phyloP scores from a whole-genome alignment of 2,113 vertebrate genomes.

The Equus quagga region DNA sequence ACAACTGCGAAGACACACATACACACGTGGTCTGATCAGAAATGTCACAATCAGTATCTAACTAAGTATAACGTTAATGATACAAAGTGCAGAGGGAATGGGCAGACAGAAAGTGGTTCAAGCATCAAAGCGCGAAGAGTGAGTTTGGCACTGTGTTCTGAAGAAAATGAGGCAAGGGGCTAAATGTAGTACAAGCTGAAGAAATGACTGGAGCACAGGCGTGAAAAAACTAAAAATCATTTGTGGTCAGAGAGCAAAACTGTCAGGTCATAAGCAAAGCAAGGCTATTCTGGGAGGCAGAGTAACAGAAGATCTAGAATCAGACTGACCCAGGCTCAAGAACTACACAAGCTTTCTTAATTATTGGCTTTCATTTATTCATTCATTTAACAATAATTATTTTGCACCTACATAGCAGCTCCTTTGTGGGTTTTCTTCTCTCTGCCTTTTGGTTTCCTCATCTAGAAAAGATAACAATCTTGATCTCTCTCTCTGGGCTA shows the following conservation, averaged over 20 bases:
- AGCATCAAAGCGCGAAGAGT: neutral
- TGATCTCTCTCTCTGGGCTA: neutral
- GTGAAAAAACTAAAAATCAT: neutral
- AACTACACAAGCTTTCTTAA: neutral
- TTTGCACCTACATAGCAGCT: neutral
- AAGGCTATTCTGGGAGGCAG: neutral
- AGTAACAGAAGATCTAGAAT: neutral
- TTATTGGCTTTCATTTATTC: neutral
- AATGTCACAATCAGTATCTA: neutral
- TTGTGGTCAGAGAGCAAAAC: neutral
- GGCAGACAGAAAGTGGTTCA: neutral
- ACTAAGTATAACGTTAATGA: neutral
- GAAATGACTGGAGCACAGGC: neutral
- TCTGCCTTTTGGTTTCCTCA: conserved; percentile 23
- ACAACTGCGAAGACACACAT: neutral
- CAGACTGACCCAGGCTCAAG: neutral
- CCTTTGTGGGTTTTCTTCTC: neutral
- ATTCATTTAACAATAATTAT: neutral
- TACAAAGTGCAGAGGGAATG: neutral
- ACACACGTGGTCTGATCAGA: neutral
- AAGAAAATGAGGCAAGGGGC: conserved; percentile 37
- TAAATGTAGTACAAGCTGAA: neutral
- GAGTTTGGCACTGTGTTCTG: neutral
- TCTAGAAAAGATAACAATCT: conserved; percentile 32
- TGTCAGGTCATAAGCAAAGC: neutral